These are phyloP conservation scores for Petrocephalus microphthalmus DNA, from an alignment of 2,113 vertebrate species.

Conservation along the genomic window DNA sequence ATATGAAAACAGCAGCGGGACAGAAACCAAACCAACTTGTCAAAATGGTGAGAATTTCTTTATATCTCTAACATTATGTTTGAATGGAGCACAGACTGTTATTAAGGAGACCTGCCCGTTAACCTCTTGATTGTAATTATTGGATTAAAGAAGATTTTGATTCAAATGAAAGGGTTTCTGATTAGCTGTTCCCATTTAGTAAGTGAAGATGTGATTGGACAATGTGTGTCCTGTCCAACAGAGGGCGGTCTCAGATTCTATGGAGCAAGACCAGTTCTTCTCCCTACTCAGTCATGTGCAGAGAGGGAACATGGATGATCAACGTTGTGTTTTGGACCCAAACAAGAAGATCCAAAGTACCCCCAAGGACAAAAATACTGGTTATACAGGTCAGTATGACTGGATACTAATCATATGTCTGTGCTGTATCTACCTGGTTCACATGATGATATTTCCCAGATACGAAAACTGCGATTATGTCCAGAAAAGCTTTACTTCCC, in stretches of 20 bases:
- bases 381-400: background rate
- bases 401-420: background rate
- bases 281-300: slow-evolving; percentile 65
- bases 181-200: background rate
- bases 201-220: background rate
- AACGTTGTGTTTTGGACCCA: slow-evolving; percentile 56
- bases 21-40: slow-evolving; percentile 47
- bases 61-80: background rate
- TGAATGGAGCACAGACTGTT: background rate
- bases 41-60: slow-evolving; percentile 41
- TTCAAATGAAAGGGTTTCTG: background rate
- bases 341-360: slow-evolving; percentile 41
- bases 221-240: slow-evolving; percentile 27
- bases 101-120: background rate
- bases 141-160: background rate
- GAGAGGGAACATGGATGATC: slow-evolving; percentile 66
- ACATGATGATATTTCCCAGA: slow-evolving; percentile 26
- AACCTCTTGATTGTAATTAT: background rate
- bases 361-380: slow-evolving; percentile 30
- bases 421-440: background rate
- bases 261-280: slow-evolving; percentile 64
- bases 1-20: slow-evolving; percentile 26
- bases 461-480: background rate
- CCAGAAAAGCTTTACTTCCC: background rate
- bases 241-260: slow-evolving; percentile 19